Percentiles rank a stretch among this genome's conserved stretches.
phyloP scores from a whole-genome alignment of 2,113 vertebrate genomes.

The Mustelus asterias region DNA sequence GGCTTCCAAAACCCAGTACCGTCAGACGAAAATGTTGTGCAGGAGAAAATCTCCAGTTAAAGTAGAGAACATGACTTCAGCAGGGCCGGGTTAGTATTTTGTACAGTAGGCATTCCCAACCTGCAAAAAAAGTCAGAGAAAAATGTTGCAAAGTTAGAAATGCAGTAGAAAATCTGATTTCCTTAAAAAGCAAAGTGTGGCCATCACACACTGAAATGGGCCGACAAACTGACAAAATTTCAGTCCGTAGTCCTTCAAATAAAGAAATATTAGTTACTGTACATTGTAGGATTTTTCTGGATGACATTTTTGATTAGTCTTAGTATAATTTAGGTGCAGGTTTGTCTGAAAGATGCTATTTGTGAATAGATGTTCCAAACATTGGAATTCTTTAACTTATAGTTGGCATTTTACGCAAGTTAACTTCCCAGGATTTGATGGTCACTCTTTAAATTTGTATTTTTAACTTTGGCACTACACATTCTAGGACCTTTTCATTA shows the following conservation, averaged over 20 bases:
- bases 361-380: background rate
- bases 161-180: background rate
- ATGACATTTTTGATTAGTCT: background rate
- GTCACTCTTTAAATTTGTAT: background rate
- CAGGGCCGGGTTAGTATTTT: no score
- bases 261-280: background rate
- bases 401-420: background rate
- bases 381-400: background rate
- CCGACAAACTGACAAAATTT: background rate
- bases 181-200: background rate
- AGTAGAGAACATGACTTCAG: no score
- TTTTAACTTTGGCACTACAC: background rate
- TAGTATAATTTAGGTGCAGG: background rate
- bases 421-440: background rate
- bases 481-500: background rate
- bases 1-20: no score
- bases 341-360: background rate
- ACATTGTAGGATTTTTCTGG: background rate
- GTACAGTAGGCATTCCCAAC: no score
- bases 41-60: no score
- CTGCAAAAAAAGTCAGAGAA: no score
- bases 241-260: background rate
- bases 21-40: no score
- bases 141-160: no score
- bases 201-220: background rate